phyloP scores from a whole-genome alignment of 2,113 vertebrate species.

The Oxyruncus cristatus region DNA sequence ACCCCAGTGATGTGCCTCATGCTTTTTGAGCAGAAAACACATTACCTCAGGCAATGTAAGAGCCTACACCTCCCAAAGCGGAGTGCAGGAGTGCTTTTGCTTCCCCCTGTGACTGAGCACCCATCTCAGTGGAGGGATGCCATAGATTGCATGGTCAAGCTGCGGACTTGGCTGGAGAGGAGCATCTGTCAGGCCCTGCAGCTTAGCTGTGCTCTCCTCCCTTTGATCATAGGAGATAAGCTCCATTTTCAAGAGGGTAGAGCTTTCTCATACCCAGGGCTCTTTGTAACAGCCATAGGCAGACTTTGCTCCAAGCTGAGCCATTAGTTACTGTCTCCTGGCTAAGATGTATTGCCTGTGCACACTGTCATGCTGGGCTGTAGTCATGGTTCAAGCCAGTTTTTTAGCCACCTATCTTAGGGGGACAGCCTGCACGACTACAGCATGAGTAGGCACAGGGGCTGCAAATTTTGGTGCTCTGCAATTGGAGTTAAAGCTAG shows the following conservation, averaged over 20 bases:
- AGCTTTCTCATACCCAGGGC: not conserved
- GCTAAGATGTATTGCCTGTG: not conserved
- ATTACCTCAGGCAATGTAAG: not conserved
- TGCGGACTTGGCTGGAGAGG: not conserved
- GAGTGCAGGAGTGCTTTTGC: not conserved
- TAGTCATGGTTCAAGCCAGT: not conserved
- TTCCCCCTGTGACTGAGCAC: not conserved
- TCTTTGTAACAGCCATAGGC: not conserved
- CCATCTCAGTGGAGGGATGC: not conserved
- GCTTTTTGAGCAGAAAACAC: not conserved
- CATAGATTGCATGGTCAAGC: accelerated
- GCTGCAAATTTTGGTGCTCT: not conserved
- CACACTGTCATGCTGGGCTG: accelerated
- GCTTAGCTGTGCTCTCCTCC: not conserved
- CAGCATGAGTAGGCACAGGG: not conserved
- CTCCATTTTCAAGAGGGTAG: not conserved
- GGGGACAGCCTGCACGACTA: not conserved
- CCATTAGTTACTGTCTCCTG: accelerated
- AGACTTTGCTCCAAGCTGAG: not conserved
- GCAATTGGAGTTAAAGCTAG: not conserved
- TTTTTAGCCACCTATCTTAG: not conserved
- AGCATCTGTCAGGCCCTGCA: not conserved
- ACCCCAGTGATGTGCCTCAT: not conserved
- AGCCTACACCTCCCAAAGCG: not conserved
- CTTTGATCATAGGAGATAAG: not conserved